Conservation (phyloP, 2,797 vertebrate genomes). For the Leucoraja ocellata region DNA sequence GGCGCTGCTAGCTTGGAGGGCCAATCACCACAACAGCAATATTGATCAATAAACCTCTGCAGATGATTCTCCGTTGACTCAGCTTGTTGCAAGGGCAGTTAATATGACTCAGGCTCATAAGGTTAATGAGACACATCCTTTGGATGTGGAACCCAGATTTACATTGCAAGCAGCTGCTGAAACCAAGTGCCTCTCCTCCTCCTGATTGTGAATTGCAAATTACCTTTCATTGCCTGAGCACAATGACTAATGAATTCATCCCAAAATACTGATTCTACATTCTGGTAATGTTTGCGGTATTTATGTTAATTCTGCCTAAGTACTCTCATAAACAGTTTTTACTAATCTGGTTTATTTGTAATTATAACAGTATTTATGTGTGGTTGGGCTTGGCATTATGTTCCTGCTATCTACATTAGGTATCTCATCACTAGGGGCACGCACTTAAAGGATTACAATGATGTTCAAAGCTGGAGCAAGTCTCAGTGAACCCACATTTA, state of each 20-base stretch:
- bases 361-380: background rate
- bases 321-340: slow-evolving; percentile 27
- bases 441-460: background rate
- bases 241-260: slow-evolving; percentile 24
- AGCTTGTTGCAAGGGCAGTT: background rate
- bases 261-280: background rate
- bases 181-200: background rate
- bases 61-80: background rate
- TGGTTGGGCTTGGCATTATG: background rate
- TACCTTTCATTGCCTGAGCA: background rate
- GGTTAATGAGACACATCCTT: background rate
- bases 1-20: too few species aligned
- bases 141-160: background rate
- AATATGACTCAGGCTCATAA: background rate
- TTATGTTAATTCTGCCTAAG: slow-evolving; percentile 27
- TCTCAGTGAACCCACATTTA: background rate
- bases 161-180: background rate
- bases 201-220: slow-evolving; percentile 31
- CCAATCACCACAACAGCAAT: background rate
- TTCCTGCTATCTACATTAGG: background rate
- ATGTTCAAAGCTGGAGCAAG: background rate
- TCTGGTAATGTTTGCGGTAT: slow-evolving; percentile 26
- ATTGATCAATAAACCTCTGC: too few species aligned
- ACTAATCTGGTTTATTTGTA: background rate
- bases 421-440: background rate